These are phyloP conservation scores for Isichthys henryi DNA, from an alignment of 2,113 vertebrate species.

Conservation along the genomic window DNA sequence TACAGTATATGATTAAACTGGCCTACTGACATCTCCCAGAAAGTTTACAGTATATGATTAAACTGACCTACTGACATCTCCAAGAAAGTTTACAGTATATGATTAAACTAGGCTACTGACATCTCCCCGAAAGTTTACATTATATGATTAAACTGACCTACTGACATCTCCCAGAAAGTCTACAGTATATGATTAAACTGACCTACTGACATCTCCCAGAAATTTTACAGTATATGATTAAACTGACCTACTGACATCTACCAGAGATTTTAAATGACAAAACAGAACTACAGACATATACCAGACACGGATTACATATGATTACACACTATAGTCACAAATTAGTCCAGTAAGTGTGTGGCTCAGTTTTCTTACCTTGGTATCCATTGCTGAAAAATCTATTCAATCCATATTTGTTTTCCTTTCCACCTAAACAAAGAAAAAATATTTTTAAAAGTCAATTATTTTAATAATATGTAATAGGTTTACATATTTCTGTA, in stretches of 20 bases:
- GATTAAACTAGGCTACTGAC: no score
- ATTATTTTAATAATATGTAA: neutral
- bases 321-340: neutral
- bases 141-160: no score
- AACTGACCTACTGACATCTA: neutral
- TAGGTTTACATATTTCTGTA: neutral
- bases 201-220: no score
- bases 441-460: neutral
- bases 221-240: no score
- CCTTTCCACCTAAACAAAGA: slow-evolving; percentile 47
- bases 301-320: neutral
- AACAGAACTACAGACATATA: no score
- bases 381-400: slow-evolving; percentile 63
- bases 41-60: no score
- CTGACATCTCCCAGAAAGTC: neutral
- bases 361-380: slow-evolving; percentile 46
- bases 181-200: no score
- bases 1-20: no score
- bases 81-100: no score
- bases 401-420: slow-evolving; percentile 55
- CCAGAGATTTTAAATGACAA: neutral
- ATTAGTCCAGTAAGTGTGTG: neutral
- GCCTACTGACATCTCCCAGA: no score
- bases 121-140: no score
- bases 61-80: no score